Evolutionary conservation across 2,113 vertebrate genomes (phyloP).

Genomic region (Notothenia rossii): DNA sequence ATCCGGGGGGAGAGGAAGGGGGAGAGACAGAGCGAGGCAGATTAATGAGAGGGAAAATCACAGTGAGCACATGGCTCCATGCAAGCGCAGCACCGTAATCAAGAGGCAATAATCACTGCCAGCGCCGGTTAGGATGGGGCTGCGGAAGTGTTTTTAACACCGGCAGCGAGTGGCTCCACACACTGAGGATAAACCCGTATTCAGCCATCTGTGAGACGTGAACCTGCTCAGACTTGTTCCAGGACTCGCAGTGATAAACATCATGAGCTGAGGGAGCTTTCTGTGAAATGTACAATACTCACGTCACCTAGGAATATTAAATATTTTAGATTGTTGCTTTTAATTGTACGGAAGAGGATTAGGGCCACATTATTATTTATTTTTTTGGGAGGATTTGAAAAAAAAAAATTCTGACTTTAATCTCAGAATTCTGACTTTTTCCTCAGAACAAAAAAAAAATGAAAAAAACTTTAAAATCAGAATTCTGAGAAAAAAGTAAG

Average conservation of each 20-base stretch:
- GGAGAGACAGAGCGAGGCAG: slow-evolving; percentile 40
- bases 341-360: too few relatives aligned
- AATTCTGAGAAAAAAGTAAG: too few relatives aligned
- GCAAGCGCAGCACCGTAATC: slow-evolving; percentile 50
- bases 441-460: too few relatives aligned
- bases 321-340: too few relatives aligned
- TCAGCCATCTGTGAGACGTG: slow-evolving; percentile 44
- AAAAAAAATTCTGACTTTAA: too few relatives aligned
- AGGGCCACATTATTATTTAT: too few relatives aligned
- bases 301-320: too few relatives aligned
- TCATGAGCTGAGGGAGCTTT: slow-evolving; percentile 28
- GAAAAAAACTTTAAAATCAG: too few relatives aligned
- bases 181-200: slow-evolving; percentile 12
- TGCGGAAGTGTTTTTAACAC: slow-evolving; percentile 55
- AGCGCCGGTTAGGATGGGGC: slow-evolving; percentile 51
- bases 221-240: slow-evolving; percentile 55
- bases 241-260: slow-evolving; percentile 1
- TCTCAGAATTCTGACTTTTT: too few relatives aligned
- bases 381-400: too few relatives aligned
- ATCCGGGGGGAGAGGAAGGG: slow-evolving; percentile 37
- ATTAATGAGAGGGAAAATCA: slow-evolving; percentile 74
- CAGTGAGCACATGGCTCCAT: slow-evolving; percentile 61
- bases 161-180: slow-evolving; percentile 33
- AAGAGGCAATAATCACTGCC: slow-evolving; percentile 71
- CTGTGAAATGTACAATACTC: neutral